These are phyloP conservation scores for Dendronephthya gigantea DNA, from an alignment of 64 coral and sea anemone species.

Conservation along the genomic window DNA sequence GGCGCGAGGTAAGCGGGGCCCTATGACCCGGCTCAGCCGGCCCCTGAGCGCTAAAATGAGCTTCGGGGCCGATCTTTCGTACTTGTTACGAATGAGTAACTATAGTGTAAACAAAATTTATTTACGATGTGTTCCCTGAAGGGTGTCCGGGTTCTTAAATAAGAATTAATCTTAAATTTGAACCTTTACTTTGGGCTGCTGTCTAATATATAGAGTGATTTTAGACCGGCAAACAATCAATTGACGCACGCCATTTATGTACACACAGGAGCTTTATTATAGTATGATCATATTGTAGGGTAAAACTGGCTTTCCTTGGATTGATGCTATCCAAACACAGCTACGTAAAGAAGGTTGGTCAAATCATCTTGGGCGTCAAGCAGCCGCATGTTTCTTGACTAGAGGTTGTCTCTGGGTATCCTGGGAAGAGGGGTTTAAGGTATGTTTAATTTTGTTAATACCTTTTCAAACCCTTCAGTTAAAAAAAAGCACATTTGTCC, in stretches of 20 bases:
- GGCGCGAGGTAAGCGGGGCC: constrained; percentile 51
- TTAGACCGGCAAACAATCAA: too few relatives aligned
- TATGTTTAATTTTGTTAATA: neutral
- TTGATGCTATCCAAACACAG: constrained; percentile 82
- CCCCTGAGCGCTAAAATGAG: neutral
- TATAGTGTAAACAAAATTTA: too few relatives aligned
- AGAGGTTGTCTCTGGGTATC: constrained; percentile 78
- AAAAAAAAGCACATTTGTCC: too few relatives aligned
- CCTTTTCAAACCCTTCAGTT: neutral
- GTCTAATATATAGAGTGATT: too few relatives aligned
- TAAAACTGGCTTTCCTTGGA: constrained; percentile 75
- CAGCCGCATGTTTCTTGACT: constrained; percentile 76
- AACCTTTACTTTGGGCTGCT: too few relatives aligned
- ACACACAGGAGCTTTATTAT: neutral
- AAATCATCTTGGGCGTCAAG: constrained; percentile 62
- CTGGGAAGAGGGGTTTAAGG: constrained; percentile 96
- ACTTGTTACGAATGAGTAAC: too few relatives aligned
- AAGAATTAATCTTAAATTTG: too few relatives aligned
- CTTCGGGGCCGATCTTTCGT: too few relatives aligned
- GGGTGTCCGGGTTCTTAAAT: too few relatives aligned
- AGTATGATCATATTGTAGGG: constrained; percentile 21
- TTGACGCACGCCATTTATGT: too few relatives aligned
- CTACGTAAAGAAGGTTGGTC: constrained; percentile 65
- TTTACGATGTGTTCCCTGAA: too few relatives aligned
- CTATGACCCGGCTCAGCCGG: neutral